Evolutionary conservation across 2,113 vertebrate genomes (phyloP), one percentile per base, ranked within the genome.

Genomic region (Bufo bufo): DNA sequence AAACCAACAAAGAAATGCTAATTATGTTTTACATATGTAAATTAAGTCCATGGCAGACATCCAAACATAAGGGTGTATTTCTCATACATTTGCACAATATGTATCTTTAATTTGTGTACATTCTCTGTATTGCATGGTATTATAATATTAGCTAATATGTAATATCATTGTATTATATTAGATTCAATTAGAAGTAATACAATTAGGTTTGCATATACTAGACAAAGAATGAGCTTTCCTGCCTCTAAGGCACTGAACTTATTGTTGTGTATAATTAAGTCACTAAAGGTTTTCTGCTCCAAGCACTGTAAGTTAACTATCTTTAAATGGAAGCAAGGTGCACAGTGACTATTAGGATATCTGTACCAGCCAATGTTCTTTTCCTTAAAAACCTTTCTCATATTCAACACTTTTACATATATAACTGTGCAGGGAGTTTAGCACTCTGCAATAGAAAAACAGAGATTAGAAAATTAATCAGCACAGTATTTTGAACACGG

Each of bases 251-350:
- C 77, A 79, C 1, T 65, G 50, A 80, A 20, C 78, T 80, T 54
- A 58, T 23, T 78, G 49, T 80, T 59, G 4, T 80, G 56, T 33
- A n/a, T 80, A 59, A 80, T 59, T 80, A 59, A 59, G n/a, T 59
- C 14, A 56, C 6, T 13, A 59, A 43, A 16, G 7, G 6, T 59
- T 59, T 59, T 59, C 54, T 59, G n/a, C 54, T 80, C 54, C 33
- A 59, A 80, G 54, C 78, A 80, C 0, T 59, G 54, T 80, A 59
- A 14, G 23, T 54, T 77, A 77, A 50, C 49, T 79, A 77, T 77
- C 14, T 77, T 56, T 79, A 56, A 56, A 79, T 79, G 52, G n/a
- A 79, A 58, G 47, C 77, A 79, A 79, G 77, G 52, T 79, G 77
- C 17, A 56, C 52, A 56, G 8, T 79, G 77, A 58, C 0, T 49